Evolutionary conservation across 2,888 invertebrate species (phyloP).

Genomic region (Acrobasis repandana): DNA sequence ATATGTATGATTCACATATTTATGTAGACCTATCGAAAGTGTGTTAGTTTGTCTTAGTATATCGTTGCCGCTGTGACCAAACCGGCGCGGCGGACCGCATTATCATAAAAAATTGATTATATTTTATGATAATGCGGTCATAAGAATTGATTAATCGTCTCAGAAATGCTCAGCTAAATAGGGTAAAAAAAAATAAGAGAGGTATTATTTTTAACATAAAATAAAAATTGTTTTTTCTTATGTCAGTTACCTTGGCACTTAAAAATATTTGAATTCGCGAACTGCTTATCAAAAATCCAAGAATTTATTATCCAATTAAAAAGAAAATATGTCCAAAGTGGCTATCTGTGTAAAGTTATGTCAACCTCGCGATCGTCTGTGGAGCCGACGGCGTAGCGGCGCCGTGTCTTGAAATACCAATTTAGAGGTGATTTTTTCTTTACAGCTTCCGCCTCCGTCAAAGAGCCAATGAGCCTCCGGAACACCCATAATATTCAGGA

Average conservation of each 20-base stretch:
- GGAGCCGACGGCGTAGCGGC: background rate
- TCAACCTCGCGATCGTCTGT: constrained; percentile 12
- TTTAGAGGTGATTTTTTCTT: constrained; percentile 50
- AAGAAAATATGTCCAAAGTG: background rate
- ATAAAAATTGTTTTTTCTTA: background rate
- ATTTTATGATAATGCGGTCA: too few relatives aligned
- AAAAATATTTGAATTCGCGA: background rate
- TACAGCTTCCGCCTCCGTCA: constrained; percentile 51
- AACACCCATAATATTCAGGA: constrained; percentile 57
- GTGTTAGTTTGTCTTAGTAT: too few relatives aligned
- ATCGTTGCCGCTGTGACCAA: too few relatives aligned
- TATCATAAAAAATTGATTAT: too few relatives aligned
- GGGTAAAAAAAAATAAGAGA: too few relatives aligned
- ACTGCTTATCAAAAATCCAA: background rate
- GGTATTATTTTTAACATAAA: too few relatives aligned
- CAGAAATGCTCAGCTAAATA: too few relatives aligned
- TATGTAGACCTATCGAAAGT: too few relatives aligned
- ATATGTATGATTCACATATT: too few relatives aligned
- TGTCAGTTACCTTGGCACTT: background rate
- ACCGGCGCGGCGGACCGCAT: too few relatives aligned
- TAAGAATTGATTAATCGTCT: too few relatives aligned
- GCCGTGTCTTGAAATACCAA: constrained; percentile 44
- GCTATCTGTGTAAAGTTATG: constrained; percentile 2
- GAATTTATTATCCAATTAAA: background rate
- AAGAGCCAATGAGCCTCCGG: constrained; percentile 47